Conservation (phyloP, 2,888 invertebrate genomes). For the Cheilosia soror region DNA sequence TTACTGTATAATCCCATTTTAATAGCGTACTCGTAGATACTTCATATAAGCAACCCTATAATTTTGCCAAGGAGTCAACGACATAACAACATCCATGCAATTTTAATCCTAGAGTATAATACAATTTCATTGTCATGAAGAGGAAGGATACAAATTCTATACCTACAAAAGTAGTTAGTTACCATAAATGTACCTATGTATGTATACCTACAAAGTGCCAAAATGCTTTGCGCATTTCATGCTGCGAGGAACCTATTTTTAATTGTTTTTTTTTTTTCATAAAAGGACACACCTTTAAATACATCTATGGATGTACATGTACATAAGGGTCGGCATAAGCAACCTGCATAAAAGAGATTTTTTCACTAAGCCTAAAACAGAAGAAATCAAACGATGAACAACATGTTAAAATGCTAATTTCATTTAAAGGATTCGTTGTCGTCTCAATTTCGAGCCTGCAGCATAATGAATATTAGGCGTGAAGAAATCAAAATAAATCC, state of each 20-base stretch:
- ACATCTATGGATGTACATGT: background rate
- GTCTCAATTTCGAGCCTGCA: background rate
- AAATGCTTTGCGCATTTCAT: slow-evolving; percentile 18
- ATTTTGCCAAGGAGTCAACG: background rate
- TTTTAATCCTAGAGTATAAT: slow-evolving; percentile 25
- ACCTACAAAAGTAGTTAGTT: background rate
- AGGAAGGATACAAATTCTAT: background rate
- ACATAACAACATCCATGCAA: background rate
- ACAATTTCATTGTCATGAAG: background rate
- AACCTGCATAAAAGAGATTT: slow-evolving; percentile 9
- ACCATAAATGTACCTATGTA: background rate
- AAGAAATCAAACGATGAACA: slow-evolving; percentile 22
- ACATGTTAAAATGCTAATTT: slow-evolving; percentile 40
- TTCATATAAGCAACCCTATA: background rate
- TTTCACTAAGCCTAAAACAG: slow-evolving; percentile 5
- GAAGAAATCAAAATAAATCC: slow-evolving; percentile 8
- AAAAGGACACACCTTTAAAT: background rate
- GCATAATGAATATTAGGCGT: slow-evolving; percentile 25
- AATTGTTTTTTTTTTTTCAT: background rate
- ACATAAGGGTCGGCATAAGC: background rate
- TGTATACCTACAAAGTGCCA: background rate
- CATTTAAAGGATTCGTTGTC: slow-evolving; percentile 26
- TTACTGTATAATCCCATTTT: slow-evolving; percentile 7
- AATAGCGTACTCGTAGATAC: background rate
- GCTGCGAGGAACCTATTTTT: slow-evolving; percentile 9